Evolutionary conservation across 2,113 vertebrate species (phyloP), one percentile per base, ranked within the genome.

Genomic region (Pedetes capensis): DNA sequence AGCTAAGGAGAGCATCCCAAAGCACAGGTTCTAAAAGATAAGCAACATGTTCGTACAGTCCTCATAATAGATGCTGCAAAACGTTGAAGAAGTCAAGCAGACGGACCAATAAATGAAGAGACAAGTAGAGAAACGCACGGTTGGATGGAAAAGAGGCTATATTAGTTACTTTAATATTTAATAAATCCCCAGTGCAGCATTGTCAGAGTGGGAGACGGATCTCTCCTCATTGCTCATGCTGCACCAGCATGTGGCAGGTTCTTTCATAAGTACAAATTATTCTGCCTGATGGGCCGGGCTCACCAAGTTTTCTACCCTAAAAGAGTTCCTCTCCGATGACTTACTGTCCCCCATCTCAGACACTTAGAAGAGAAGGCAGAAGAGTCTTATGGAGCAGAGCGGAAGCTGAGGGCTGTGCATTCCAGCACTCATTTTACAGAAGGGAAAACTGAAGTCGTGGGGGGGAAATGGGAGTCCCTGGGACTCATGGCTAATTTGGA

Each of bases 81-180:
- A 39, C 27, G 68, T 11, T 71, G 64, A 79, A 66, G 75, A 78
- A 66, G 66, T 37, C 74, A 29, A 5, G 51, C 59, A 32, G 51
- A 17, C 57, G 69, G 72, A 82, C 49, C 63, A 64, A 76, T 59
- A 66, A 75, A 57, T 79, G 72, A 42, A 84, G 83, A 87, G 64
- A 75, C 86, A 49, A 66, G 53, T 37, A 61, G 86, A 92, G 49
- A 83, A 86, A 92, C 44, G 16, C 6, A 39, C 20, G 6, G 0
- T 1, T 78, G 51, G 61, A 91, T 57, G 75, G 63, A 63, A 94
- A 79, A 94, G 75, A 57, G 83, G 34, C 49, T 88, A 57, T 57
- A 69, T 91, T 78, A 72, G 72, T 72, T 59, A 61, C 20, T 64
- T 82, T 44, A 83, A 22, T 95, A 83, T 89, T 93, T 91, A 75